These are phyloP conservation scores for Harpalus rubripes DNA, from an alignment of 2,888 invertebrate species.

Conservation along the genomic window DNA sequence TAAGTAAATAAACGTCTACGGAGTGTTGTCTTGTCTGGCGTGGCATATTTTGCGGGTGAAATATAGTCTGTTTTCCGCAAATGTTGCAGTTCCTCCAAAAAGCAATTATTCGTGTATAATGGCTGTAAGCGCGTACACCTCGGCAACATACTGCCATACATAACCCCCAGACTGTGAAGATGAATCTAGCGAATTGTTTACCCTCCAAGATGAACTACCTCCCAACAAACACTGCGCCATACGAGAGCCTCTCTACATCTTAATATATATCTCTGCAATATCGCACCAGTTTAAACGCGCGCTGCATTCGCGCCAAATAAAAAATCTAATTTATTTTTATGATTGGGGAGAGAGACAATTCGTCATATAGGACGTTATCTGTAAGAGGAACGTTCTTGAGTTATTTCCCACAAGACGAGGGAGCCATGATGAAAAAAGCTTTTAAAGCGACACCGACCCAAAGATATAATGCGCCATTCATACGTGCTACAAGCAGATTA, in stretches of 20 bases:
- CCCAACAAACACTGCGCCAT: slow-evolving; percentile 18
- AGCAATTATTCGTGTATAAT: slow-evolving; percentile 43
- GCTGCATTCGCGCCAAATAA: slow-evolving; percentile 62
- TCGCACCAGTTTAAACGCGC: slow-evolving; percentile 57
- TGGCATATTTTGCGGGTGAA: not conserved
- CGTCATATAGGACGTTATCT: slow-evolving; percentile 61
- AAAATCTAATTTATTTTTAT: slow-evolving; percentile 67
- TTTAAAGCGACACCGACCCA: slow-evolving; percentile 56
- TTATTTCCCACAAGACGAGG: slow-evolving; percentile 63
- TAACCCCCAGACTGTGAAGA: slow-evolving; percentile 49
- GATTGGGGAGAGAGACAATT: slow-evolving; percentile 65
- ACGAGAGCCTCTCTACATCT: slow-evolving; percentile 18
- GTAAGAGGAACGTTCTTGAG: slow-evolving; percentile 34
- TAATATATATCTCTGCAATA: slow-evolving; percentile 57
- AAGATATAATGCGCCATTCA: slow-evolving; percentile 43
- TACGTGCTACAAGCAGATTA: slow-evolving; percentile 36
- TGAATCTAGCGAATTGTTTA: slow-evolving; percentile 40
- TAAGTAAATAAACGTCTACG: not conserved
- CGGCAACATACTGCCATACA: slow-evolving; percentile 45
- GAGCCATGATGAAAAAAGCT: slow-evolving; percentile 65
- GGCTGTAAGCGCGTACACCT: not conserved
- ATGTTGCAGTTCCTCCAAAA: slow-evolving; percentile 21
- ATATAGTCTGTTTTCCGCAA: not conserved
- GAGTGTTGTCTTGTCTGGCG: not conserved
- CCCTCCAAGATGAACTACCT: slow-evolving; percentile 44